phyloP scores from a whole-genome alignment of 1,140 invertebrate genomes.

The Mylabris phalerata region DNA sequence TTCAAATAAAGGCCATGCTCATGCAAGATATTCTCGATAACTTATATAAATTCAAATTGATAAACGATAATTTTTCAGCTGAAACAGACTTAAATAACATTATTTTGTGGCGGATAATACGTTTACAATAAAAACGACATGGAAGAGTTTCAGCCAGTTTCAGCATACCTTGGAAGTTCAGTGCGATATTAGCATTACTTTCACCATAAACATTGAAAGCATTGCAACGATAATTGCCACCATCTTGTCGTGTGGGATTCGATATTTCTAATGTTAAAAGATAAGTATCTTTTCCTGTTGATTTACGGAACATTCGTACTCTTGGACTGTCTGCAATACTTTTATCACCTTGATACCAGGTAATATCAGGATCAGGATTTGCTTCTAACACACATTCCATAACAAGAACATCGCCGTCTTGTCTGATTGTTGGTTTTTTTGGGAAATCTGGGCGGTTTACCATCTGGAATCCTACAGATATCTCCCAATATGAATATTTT shows the following conservation, averaged over 20 bases:
- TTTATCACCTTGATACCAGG: conserved; percentile 87
- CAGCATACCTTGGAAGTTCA: conserved; percentile 95
- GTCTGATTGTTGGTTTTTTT: conserved; percentile 95
- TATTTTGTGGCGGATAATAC: neutral
- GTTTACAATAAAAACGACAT: too few relatives aligned
- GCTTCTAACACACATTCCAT: conserved; percentile 96
- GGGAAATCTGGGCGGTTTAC: conserved; percentile 91
- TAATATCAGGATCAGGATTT: conserved; percentile 89
- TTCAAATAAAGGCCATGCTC: conserved; percentile 40
- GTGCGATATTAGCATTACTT: conserved; percentile 98
- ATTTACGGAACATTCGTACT: conserved; percentile 81
- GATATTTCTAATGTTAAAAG: conserved; percentile 85
- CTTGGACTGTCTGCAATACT: conserved; percentile 71
- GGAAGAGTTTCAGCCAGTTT: conserved; percentile 7
- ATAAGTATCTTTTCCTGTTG: conserved; percentile 82
- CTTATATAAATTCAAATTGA: too few relatives aligned
- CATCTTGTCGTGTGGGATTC: conserved; percentile 90
- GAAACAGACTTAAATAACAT: conserved; percentile 31
- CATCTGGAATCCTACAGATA: conserved; percentile 77
- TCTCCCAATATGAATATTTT: conserved; percentile 16
- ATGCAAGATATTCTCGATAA: conserved; percentile 28
- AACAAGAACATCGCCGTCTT: conserved; percentile 86
- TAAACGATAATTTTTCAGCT: conserved; percentile 7
- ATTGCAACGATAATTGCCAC: conserved; percentile 97
- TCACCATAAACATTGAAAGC: conserved; percentile 97